Evolutionary conservation across 2,113 vertebrate genomes (phyloP), one percentile per base, ranked within the genome.

Genomic region (Chloebia gouldiae): DNA sequence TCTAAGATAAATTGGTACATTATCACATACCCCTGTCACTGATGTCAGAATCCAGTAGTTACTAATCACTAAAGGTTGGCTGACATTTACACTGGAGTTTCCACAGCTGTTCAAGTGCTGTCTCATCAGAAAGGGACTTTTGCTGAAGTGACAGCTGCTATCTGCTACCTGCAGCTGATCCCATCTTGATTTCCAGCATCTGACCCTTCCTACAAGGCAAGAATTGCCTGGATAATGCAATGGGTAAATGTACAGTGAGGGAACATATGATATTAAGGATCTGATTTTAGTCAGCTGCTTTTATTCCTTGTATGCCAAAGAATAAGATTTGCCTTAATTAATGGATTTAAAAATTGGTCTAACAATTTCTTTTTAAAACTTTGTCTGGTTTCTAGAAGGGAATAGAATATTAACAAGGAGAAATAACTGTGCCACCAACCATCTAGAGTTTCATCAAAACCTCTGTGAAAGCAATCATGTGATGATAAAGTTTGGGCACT

Each of bases 241-340:
- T 24, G 44, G 50, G 24, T 23, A 65, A 53, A 73, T 3, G 63
- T 54, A 76, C 75, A 49, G 88, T 59, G 75, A 96, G 64, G 77
- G 93, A 72, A 95, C 87, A 72, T 37, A 70, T 45, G 53, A 96
- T 97, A 97, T 97, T 92, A 95, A 97, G 86, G 59, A 86, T 97
- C 96, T 96, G 83, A 97, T 97, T 88, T 98, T 96, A 97, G 72
- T 65, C 93, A 83, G 86, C 86, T 84, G 75, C 54, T 96, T 95
- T 90, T 97, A 94, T 94, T 95, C 78, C 88, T 81, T 61, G 56
- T 96, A 78, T 97, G 94, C 71, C 79, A 77, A 89, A 97, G 90
- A 95, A 91, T 96, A 93, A 96, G 86, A 64, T 92, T 97, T 94
- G 65, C 90, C 96, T 97, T 97, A 96, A 96, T 59, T 83, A 42